phyloP scores from a whole-genome alignment of 1,140 invertebrate species.

The Oscheius sp. region DNA sequence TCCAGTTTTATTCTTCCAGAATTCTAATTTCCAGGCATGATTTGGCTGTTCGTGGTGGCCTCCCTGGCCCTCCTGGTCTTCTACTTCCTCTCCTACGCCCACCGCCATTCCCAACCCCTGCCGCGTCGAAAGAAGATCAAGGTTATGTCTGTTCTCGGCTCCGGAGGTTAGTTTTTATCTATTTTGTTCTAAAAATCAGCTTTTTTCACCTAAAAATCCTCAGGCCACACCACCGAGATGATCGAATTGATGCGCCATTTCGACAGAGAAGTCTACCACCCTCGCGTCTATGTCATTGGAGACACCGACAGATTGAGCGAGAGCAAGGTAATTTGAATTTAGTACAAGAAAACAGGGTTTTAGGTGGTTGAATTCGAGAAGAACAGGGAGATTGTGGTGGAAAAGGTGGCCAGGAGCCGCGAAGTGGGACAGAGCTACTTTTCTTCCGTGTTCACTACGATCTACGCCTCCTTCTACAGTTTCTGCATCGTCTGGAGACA shows the following conservation, averaged over 20 bases:
- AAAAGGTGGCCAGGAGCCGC: conserved; percentile 76
- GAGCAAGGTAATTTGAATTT: conserved; percentile 68
- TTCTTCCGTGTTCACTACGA: conserved; percentile 75
- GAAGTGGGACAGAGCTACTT: conserved; percentile 83
- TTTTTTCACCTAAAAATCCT: not conserved
- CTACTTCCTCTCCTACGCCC: too few species aligned
- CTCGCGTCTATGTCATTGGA: conserved; percentile 73
- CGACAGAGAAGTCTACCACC: conserved; percentile 17
- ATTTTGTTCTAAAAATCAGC: too few species aligned
- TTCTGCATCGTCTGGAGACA: conserved; percentile 68
- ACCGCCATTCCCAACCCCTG: too few species aligned
- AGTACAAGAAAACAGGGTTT: conserved; percentile 50
- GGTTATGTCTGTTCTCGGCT: conserved; percentile 13
- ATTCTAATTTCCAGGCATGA: too few species aligned
- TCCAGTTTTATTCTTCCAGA: too few species aligned
- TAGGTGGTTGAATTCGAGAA: not conserved
- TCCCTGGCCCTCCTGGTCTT: too few species aligned
- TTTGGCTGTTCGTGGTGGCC: too few species aligned
- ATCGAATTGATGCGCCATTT: conserved; percentile 68
- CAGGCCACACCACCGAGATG: conserved; percentile 81
- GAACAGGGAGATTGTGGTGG: conserved; percentile 65
- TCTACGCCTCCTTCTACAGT: conserved; percentile 71
- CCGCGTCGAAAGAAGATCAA: too few species aligned
- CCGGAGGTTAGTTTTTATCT: conserved; percentile 51
- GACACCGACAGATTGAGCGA: conserved; percentile 75